Evolutionary conservation across 2,113 vertebrate genomes (phyloP).

Genomic region (Macroglossus sobrinus): DNA sequence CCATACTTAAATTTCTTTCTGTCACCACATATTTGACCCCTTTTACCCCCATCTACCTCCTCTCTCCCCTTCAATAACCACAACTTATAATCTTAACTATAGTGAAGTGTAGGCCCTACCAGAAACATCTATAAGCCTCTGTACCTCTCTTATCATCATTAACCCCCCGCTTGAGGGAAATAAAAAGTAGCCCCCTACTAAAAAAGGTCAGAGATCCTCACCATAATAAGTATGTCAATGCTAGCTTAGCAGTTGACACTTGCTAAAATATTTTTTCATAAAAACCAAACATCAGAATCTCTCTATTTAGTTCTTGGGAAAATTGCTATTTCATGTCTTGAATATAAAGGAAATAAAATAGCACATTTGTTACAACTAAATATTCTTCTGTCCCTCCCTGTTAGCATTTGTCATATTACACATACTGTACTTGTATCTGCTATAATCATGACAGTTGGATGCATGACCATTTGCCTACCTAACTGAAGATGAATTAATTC

Average conservation of each 20-base stretch:
- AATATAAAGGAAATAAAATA: conserved; percentile 4
- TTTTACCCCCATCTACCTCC: too few relatives aligned
- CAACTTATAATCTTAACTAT: not conserved
- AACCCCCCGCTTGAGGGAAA: not conserved
- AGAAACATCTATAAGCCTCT: not conserved
- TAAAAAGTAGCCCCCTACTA: not conserved
- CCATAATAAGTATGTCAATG: not conserved
- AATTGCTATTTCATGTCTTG: not conserved
- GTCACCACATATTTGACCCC: too few relatives aligned
- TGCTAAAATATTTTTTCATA: not conserved
- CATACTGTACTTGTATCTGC: not conserved
- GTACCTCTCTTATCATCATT: not conserved
- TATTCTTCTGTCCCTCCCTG: not conserved
- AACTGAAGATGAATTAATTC: not conserved
- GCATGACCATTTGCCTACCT: not conserved
- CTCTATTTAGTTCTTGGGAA: not conserved
- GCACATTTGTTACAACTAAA: not conserved
- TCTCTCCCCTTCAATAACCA: not conserved
- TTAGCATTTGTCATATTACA: not conserved
- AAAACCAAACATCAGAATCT: not conserved
- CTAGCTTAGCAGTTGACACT: not conserved
- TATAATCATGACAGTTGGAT: not conserved
- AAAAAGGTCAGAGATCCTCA: not conserved
- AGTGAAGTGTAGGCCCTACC: not conserved
- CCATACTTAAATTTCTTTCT: too few relatives aligned